A percentile compares a stretch with the other conserved stretches of the same genome.
phyloP scores from a whole-genome alignment of 2,888 invertebrate genomes.

The Phrixothrix hirtus region DNA sequence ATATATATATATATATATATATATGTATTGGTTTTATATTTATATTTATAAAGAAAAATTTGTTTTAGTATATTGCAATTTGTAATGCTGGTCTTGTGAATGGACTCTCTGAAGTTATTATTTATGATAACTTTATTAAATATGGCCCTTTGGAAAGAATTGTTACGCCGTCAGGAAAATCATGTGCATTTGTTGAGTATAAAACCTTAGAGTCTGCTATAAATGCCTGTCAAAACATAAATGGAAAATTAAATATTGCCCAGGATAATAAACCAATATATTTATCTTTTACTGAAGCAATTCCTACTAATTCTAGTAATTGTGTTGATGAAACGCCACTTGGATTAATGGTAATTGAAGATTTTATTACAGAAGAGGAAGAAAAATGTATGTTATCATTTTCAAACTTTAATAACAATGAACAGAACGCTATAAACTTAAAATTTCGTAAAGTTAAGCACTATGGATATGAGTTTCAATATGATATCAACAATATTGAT shows the following conservation, averaged over 20 bases:
- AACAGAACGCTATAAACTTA: conserved; percentile 54
- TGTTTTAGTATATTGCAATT: conserved; percentile 68
- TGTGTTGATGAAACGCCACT: conserved; percentile 58
- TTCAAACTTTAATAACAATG: conserved; percentile 60
- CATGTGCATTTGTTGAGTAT: conserved; percentile 78
- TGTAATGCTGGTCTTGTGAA: conserved; percentile 87
- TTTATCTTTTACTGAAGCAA: conserved; percentile 64
- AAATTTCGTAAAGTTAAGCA: conserved; percentile 88
- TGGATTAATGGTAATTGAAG: conserved; percentile 69
- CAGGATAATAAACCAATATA: conserved; percentile 67
- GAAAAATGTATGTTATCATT: conserved; percentile 64
- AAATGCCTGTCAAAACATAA: conserved; percentile 61
- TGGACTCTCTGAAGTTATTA: conserved; percentile 68
- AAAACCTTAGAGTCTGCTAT: conserved; percentile 58
- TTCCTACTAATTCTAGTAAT: conserved; percentile 34
- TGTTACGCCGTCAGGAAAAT: conserved; percentile 76
- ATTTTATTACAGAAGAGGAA: conserved; percentile 74
- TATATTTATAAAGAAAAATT: background rate
- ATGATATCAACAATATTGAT: conserved; percentile 85
- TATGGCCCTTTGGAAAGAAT: conserved; percentile 64
- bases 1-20: too few relatives aligned
- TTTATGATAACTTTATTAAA: conserved; percentile 61
- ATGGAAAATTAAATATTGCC: conserved; percentile 64
- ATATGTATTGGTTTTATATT: too few relatives aligned
- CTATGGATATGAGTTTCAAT: conserved; percentile 90